Base-by-base conservation (phyloP, 2,888 invertebrate species). In the Palloptera scutellata region DNA sequence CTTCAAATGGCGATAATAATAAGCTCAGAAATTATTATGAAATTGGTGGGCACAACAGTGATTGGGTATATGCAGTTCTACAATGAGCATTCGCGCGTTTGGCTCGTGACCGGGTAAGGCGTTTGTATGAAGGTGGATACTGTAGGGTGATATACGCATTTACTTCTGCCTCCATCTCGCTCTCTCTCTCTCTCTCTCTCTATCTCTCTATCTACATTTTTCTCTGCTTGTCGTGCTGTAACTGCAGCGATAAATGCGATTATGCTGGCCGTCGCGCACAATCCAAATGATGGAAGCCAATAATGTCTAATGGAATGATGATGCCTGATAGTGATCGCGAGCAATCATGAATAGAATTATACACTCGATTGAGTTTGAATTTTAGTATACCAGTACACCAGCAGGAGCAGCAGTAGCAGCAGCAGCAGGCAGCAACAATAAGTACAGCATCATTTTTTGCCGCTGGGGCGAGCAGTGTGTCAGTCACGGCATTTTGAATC, bases 61-160 rank as follows among this genome's bases (percentile, higher is more conserved):
- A 70, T 69, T 71, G 69, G 68, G 30, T 30, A 30, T 30, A 30
- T 30, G 30, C 6, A 30, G 30, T 6, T 4, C 30, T 65, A 70
- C 69, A 69, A 65, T 69, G 62, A 66, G 55, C 45, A 64, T 55
- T 71, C 70, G 67, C 67, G 70, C 68, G 67, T 70, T 72, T 71
- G 72, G 66, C 73, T 73, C 73, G 73, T 73, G 73, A 73, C 72
- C 70, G 70, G 66, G 68, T 64, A 61, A 67, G 70, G 70, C 70
- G 59, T 52, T 57, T 10, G 11, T 12, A 11, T 45, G 60, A 12
- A 17, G 60, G 13, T 45, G 60, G 57, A 20, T n/a, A 40, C n/a
- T 58, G 42, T 20, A 40, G 11, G 13, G 17, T 58, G 30, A 58
- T 10, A 40, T 13, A 4, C 13, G 19, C 19, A 20, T 4, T 12